These are phyloP conservation scores for Hydrozoanthus gracilis DNA, from an alignment of 92 coral and sea anemone genomes.

Conservation along the genomic window DNA sequence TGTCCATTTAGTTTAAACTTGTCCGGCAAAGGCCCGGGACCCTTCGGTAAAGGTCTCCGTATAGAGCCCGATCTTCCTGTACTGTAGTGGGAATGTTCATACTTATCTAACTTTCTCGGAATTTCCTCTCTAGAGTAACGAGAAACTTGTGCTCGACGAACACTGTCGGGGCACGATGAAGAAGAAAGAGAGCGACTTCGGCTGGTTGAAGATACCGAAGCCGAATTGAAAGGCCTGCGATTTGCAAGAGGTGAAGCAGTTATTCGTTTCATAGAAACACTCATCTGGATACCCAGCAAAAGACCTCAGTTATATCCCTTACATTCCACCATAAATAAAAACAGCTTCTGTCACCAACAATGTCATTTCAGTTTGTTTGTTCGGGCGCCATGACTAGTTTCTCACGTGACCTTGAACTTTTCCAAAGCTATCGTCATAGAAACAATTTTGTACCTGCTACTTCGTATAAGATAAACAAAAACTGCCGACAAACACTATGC, in stretches of 20 bases:
- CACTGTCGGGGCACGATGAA: neutral
- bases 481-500: neutral
- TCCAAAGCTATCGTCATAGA: constrained; percentile 30
- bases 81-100: neutral
- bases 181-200: constrained; percentile 5
- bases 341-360: neutral
- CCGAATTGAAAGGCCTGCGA: constrained; percentile 30
- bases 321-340: neutral
- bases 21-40: constrained; percentile 40
- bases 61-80: constrained; percentile 1
- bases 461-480: constrained; percentile 28
- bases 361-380: constrained; percentile 29
- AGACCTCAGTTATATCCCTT: neutral
- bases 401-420: constrained; percentile 52
- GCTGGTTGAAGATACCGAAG: constrained; percentile 10
- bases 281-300: constrained; percentile 24
- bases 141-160: constrained; percentile 7
- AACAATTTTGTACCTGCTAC: neutral
- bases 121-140: constrained; percentile 24
- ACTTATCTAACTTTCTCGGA: neutral
- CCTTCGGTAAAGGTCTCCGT: constrained; percentile 22
- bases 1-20: constrained; percentile 7
- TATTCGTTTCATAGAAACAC: constrained; percentile 38
- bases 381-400: constrained; percentile 6
- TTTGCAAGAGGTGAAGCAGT: constrained; percentile 24